phyloP scores from a whole-genome alignment of 2,888 invertebrate species.

The Dasypolia templi region DNA sequence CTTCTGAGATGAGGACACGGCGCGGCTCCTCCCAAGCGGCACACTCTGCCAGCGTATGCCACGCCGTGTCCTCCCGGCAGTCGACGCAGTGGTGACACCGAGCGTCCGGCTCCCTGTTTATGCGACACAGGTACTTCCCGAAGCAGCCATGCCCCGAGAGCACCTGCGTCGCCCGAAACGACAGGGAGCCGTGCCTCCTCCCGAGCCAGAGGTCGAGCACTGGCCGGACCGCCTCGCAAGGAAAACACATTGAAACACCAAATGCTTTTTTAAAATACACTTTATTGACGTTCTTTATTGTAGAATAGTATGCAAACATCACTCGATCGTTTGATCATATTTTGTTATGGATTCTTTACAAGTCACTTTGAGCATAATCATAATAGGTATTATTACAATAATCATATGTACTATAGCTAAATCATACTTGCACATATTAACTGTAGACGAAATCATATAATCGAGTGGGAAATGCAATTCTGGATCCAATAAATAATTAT shows the following conservation, averaged over 20 bases:
- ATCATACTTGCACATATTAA: constrained; percentile 67
- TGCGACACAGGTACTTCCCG: too few species aligned
- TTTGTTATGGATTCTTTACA: constrained; percentile 79
- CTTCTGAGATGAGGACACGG: too few species aligned
- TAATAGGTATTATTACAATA: constrained; percentile 71
- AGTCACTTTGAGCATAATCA: constrained; percentile 86
- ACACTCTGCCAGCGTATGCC: too few species aligned
- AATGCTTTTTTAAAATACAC: constrained; percentile 87
- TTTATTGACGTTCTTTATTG: constrained; percentile 90
- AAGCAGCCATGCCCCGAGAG: too few species aligned
- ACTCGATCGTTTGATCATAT: constrained; percentile 83
- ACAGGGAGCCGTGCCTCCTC: too few species aligned
- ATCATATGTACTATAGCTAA: constrained; percentile 71
- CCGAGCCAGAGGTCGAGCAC: too few species aligned
- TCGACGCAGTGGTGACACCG: too few species aligned
- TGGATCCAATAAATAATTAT: constrained; percentile 86
- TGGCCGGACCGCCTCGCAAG: too few species aligned
- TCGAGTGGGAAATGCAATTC: constrained; percentile 86
- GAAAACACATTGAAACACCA: constrained; percentile 67
- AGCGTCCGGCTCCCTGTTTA: too few species aligned
- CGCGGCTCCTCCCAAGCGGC: too few species aligned
- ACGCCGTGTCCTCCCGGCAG: too few species aligned
- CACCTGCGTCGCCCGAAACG: too few species aligned
- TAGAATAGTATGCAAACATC: constrained; percentile 89
- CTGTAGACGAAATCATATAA: constrained; percentile 66